These are phyloP conservation scores for Rallus crepitans DNA, from an alignment of 2,797 vertebrate genomes.

Conservation along the genomic window DNA sequence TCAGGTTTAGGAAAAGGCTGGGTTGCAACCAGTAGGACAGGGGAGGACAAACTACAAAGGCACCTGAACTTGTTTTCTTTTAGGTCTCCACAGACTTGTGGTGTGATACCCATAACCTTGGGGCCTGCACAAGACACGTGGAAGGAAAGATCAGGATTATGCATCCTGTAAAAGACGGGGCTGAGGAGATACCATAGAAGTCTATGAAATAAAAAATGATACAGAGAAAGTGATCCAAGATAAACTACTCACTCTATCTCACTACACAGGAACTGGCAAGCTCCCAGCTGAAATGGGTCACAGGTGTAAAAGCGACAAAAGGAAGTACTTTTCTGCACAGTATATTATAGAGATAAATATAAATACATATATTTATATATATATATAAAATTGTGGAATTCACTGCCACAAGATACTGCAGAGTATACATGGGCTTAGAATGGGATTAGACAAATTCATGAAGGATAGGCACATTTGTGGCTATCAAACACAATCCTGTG, in stretches of 20 bases:
- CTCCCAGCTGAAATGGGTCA: conserved; percentile 43
- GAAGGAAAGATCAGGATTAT: neutral
- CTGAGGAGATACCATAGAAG: neutral
- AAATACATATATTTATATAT: neutral
- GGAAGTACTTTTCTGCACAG: neutral
- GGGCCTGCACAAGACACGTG: neutral
- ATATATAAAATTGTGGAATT: neutral
- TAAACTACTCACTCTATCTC: conserved; percentile 6
- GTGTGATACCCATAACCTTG: neutral
- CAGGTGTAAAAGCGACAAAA: conserved; percentile 53
- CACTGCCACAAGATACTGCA: neutral
- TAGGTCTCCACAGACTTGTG: neutral
- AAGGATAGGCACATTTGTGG: conserved; percentile 14
- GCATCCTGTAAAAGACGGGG: neutral
- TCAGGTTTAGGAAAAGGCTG: neutral
- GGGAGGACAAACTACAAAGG: neutral
- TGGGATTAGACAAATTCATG: conserved; percentile 39
- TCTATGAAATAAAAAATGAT: neutral
- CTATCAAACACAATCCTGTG: conserved; percentile 4
- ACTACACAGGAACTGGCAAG: neutral
- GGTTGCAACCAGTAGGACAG: neutral
- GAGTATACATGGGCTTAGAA: conserved; percentile 22
- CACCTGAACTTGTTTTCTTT: neutral
- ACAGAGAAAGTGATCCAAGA: neutral
- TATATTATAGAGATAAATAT: neutral